phyloP scores from a whole-genome alignment of 1,140 invertebrate genomes.

The Callitettix versicolor region DNA sequence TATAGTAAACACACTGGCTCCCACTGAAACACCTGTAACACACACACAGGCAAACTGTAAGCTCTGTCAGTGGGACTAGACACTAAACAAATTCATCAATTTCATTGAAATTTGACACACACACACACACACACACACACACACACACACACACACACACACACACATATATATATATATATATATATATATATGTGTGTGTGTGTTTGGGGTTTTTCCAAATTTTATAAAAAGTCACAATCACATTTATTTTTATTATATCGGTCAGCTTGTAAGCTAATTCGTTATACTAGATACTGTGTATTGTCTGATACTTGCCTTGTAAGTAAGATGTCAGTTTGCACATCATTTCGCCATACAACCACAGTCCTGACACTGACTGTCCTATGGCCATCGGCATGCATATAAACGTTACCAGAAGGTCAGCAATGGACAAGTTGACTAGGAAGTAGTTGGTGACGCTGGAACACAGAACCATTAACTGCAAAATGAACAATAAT shows the following conservation, averaged over 20 bases:
- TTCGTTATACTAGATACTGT: no score
- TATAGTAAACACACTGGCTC: constrained; percentile 66
- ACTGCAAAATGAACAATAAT: no score
- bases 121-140: background rate
- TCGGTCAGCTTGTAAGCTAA: no score
- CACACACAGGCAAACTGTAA: background rate
- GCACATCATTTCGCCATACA: constrained; percentile 58
- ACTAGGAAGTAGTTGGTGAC: constrained; percentile 86
- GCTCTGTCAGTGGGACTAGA: background rate
- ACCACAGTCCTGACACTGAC: constrained; percentile 55
- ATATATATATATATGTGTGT: no score
- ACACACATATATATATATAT: no score
- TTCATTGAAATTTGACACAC: background rate
- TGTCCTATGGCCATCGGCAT: constrained; percentile 66
- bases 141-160: no score
- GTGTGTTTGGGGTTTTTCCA: no score
- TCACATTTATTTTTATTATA: no score
- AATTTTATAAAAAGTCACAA: no score
- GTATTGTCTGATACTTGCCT: no score
- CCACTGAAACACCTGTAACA: constrained; percentile 56
- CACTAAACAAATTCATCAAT: background rate
- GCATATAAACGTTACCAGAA: constrained; percentile 70
- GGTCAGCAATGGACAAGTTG: constrained; percentile 77
- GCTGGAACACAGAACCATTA: no score
- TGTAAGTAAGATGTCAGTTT: constrained; percentile 61